phyloP scores from a whole-genome alignment of 2,888 invertebrate genomes.

The Chalcis sispes region DNA sequence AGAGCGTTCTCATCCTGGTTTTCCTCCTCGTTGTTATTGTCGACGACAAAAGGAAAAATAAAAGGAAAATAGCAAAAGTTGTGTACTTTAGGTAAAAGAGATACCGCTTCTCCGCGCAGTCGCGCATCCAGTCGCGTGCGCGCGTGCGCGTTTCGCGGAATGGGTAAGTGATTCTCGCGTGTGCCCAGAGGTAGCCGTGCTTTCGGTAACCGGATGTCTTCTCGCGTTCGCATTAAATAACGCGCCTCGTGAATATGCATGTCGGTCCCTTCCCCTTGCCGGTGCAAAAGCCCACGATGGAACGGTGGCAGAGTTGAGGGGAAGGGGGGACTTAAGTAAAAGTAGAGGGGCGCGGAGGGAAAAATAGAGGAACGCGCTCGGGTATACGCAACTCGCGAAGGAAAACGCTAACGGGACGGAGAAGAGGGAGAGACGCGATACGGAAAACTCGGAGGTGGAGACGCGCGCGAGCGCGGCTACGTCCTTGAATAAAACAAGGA shows the following conservation, averaged over 20 bases:
- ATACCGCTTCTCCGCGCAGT: constrained; percentile 31
- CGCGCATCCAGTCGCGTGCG: no score
- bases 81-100: constrained; percentile 33
- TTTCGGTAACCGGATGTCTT: constrained; percentile 58
- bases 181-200: constrained; percentile 6
- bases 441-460: constrained; percentile 37
- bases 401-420: no score
- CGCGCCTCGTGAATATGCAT: constrained; percentile 67
- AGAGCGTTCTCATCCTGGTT: neutral
- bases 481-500: constrained; percentile 57
- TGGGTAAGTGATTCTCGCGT: constrained; percentile 38
- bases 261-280: constrained; percentile 46
- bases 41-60: neutral
- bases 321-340: neutral
- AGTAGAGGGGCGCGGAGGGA: neutral
- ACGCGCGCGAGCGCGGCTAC: constrained; percentile 15
- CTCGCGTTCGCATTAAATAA: constrained; percentile 64
- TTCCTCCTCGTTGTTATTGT: neutral
- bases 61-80: constrained; percentile 4
- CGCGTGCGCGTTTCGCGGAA: constrained; percentile 45
- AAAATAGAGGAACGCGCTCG: constrained; percentile 34
- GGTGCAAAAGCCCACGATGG: no score
- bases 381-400: no score
- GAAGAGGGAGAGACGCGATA: constrained; percentile 35
- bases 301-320: no score